Conservation (phyloP, 2,888 invertebrate species). For the Aphidoletes aphidimyza region DNA sequence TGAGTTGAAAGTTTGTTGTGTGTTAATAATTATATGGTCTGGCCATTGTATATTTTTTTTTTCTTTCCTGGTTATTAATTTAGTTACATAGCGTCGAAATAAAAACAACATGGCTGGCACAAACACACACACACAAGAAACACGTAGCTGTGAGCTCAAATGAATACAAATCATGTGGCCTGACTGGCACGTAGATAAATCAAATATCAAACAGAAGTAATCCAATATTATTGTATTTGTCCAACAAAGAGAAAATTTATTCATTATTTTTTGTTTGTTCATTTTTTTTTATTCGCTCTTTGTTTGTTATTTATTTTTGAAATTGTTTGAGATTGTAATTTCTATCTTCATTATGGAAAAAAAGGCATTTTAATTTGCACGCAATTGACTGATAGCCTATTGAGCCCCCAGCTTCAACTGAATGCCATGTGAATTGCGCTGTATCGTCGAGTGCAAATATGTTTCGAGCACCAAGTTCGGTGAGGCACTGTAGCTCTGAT, state of each 20-base stretch:
- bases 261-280: too few species aligned
- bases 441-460: too few species aligned
- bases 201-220: conserved; percentile 33
- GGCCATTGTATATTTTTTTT: conserved; percentile 13
- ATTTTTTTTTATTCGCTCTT: too few species aligned
- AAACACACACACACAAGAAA: neutral
- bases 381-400: neutral
- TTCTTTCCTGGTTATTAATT: conserved; percentile 42
- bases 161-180: conserved; percentile 20
- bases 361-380: conserved; percentile 18
- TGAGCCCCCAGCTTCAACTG: neutral
- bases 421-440: conserved; percentile 26
- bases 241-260: neutral
- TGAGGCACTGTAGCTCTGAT: neutral
- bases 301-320: too few species aligned
- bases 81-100: neutral
- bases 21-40: conserved; percentile 12
- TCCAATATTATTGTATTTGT: conserved; percentile 31
- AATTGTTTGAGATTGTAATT: conserved; percentile 2
- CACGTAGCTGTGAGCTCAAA: neutral
- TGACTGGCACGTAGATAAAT: neutral
- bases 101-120: too few species aligned
- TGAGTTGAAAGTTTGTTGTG: neutral
- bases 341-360: conserved; percentile 9
- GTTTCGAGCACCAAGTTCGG: neutral